Base-by-base conservation (phyloP, 1,140 invertebrate species). In the Cotesia glomerata region DNA sequence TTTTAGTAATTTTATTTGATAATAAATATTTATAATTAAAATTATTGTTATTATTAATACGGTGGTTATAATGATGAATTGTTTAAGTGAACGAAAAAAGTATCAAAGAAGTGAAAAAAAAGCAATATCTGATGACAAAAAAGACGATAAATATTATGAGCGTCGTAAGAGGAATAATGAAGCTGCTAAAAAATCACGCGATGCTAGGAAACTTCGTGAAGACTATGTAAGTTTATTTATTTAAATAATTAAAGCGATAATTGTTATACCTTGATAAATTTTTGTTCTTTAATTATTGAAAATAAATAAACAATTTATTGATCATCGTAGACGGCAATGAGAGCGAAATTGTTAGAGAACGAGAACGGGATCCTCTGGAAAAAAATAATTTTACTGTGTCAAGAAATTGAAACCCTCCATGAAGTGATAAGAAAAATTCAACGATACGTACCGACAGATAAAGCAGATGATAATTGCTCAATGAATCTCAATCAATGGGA, bases 121-220 rank as follows among this genome's bases (percentile, higher is more conserved):
- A 77, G 93, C 95, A 0, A 96, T 96, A 59, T 95, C 95, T 0
- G 91, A 93, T 4, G 94, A 95, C 45, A 89, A 94, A 79, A 97
- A 97, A 82, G 95, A 97, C 81, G 92, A 92, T 32, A 96, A 95
- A 82, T 97, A 97, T 85, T 97, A 91, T 79, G 95, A 97, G 82
- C 87, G 95, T 54, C 88, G 95, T 75, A 91, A 93, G 82, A 88
- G 95, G 2, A 97, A 97, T 85, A 97, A 97, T 84, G 90, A 94
- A 79, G 96, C 96, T 0, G 95, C 96, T 0, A 97, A 97, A 85
- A 96, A 95, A 80, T 96, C 94, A 0, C 86, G 95, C 49, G 95
- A 97, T 84, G 93, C 94, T 0, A 88, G 95, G 36, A 92, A 95
- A 82, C 90, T 94, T 56, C 88, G 95, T 56, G 95, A 97, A 86